Evolutionary conservation across 2,888 invertebrate species (phyloP).

Genomic region (Meloe dianella): DNA sequence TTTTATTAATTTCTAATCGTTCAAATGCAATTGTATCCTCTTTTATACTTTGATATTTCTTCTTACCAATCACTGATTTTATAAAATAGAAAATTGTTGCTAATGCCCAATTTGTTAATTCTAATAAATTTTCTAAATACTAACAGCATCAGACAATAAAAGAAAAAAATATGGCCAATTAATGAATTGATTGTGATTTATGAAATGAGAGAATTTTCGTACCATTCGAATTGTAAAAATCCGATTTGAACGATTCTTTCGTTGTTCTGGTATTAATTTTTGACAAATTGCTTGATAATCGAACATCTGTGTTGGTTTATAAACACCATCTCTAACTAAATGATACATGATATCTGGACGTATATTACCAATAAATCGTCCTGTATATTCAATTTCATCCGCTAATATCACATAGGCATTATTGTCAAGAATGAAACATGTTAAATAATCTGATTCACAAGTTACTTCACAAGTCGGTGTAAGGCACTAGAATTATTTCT

Average conservation of each 20-base stretch:
- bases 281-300: constrained; percentile 92
- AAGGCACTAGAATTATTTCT: neutral
- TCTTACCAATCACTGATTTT: constrained; percentile 35
- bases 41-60: constrained; percentile 43
- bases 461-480: constrained; percentile 29
- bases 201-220: no score
- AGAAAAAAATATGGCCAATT: neutral
- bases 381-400: constrained; percentile 64
- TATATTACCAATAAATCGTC: constrained; percentile 85
- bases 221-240: neutral
- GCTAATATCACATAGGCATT: constrained; percentile 88
- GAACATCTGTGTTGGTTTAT: constrained; percentile 74
- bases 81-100: constrained; percentile 36
- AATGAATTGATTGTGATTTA: neutral
- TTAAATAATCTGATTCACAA: constrained; percentile 70
- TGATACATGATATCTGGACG: constrained; percentile 72
- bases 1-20: constrained; percentile 74
- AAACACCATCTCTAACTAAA: constrained; percentile 77
- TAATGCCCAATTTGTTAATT: constrained; percentile 54
- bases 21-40: constrained; percentile 63
- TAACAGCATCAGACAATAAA: constrained; percentile 35
- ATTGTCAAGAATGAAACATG: constrained; percentile 87
- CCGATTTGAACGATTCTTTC: constrained; percentile 25
- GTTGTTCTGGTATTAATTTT: constrained; percentile 51
- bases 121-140: constrained; percentile 53